Conservation (phyloP, 2,888 invertebrate genomes). For the Perizoma affinitatum region DNA sequence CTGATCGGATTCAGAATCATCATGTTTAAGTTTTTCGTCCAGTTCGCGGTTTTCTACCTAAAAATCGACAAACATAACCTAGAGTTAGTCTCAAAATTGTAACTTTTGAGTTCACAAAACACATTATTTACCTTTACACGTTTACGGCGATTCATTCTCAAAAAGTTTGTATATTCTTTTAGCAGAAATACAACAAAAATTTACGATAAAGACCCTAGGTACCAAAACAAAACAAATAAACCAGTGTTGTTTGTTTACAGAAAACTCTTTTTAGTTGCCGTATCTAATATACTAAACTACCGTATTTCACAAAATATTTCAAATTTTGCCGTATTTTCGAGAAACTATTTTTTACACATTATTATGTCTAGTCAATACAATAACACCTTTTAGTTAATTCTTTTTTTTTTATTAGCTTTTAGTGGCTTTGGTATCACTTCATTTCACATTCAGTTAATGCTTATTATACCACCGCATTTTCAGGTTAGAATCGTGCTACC, state of each 20-base stretch:
- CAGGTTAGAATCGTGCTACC: no score
- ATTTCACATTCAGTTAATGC: no score
- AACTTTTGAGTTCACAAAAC: background rate
- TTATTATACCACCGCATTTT: no score
- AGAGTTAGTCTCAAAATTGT: background rate
- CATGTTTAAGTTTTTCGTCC: conserved; percentile 87
- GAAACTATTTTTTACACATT: no score
- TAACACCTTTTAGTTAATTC: no score
- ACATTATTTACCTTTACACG: conserved; percentile 73
- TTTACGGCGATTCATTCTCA: conserved; percentile 84
- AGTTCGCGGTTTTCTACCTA: conserved; percentile 83
- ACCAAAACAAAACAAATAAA: conserved; percentile 23
- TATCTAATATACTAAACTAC: no score
- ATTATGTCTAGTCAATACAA: no score
- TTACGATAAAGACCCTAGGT: background rate
- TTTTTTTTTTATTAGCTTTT: no score
- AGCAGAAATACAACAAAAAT: conserved; percentile 8
- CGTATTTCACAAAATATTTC: no score
- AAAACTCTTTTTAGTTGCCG: no score
- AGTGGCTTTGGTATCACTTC: no score
- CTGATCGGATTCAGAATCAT: conserved; percentile 86
- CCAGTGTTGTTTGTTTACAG: background rate
- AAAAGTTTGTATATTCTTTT: conserved; percentile 18
- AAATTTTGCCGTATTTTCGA: no score
- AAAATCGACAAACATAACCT: conserved; percentile 85